A percentile compares a stretch with the other conserved stretches of the same genome.
phyloP scores from a whole-genome alignment of 2,888 invertebrate genomes.

The Dasypogon diadema region DNA sequence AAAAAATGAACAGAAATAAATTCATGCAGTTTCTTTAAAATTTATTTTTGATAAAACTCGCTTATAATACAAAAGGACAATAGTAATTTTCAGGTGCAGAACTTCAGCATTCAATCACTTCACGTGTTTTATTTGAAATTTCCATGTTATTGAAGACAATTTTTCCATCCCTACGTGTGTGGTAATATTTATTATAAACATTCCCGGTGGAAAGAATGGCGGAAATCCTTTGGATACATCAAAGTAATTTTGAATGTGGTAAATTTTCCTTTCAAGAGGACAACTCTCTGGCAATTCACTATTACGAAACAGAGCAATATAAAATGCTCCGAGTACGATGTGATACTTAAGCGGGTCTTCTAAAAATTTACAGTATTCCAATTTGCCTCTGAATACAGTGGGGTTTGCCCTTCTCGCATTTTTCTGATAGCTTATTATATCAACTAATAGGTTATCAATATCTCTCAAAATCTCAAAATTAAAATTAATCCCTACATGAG shows the following conservation, averaged over 20 bases:
- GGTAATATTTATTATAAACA: neutral
- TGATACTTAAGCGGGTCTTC: neutral
- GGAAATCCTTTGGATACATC: neutral
- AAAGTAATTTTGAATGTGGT: neutral
- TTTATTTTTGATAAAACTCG: no score
- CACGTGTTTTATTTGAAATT: neutral
- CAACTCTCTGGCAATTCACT: neutral
- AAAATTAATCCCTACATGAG: neutral
- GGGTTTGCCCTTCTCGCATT: neutral
- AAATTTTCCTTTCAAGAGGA: neutral
- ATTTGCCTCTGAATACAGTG: neutral
- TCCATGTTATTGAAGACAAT: neutral
- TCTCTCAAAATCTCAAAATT: neutral
- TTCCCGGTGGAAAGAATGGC: neutral
- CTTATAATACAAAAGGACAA: no score
- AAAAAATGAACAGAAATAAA: no score
- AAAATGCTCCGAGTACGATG: neutral
- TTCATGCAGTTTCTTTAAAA: no score
- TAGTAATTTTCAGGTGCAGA: no score
- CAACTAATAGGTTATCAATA: neutral
- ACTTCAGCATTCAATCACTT: no score
- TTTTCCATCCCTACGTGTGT: neutral
- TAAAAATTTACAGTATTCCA: neutral
- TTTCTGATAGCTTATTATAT: neutral
- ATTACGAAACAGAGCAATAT: neutral